Evolutionary conservation across 2,113 vertebrate species (phyloP).

Genomic region (Ivindomyrus marchei): DNA sequence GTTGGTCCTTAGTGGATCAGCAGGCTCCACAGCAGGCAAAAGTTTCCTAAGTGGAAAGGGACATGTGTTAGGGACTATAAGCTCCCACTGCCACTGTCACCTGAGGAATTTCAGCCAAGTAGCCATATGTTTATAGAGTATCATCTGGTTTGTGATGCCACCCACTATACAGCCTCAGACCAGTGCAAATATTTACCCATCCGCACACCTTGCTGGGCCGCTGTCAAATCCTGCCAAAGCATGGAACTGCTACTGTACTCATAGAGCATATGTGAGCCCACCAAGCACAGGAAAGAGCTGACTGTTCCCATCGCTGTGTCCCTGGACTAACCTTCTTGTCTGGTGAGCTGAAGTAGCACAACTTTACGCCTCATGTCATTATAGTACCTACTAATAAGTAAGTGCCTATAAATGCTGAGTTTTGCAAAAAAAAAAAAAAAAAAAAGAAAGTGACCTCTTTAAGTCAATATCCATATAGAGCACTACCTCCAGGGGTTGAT

Average conservation of each 20-base stretch:
- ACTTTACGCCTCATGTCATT: not conserved
- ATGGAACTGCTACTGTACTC: not conserved
- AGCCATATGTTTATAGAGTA: constrained; percentile 32
- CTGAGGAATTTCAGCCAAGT: constrained; percentile 10
- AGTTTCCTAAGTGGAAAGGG: not conserved
- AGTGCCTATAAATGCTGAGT: not conserved
- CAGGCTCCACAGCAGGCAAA: not conserved
- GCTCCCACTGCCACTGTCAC: not conserved
- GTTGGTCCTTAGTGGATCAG: not conserved
- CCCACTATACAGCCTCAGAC: not conserved
- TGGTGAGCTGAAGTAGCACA: not conserved
- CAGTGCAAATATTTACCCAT: constrained; percentile 20
- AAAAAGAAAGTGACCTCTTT: constrained; percentile 24
- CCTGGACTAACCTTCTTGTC: not conserved
- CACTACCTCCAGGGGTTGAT: constrained; percentile 27
- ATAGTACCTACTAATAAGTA: not conserved
- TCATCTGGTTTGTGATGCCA: not conserved
- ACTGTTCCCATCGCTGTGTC: not conserved
- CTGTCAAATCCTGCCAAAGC: not conserved
- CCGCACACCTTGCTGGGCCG: not conserved
- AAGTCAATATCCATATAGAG: constrained; percentile 26
- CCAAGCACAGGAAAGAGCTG: not conserved
- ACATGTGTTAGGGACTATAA: not conserved
- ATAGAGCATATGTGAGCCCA: not conserved
- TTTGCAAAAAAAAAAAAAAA: not conserved